A percentile compares a stretch with the other conserved stretches of the same genome.
phyloP scores from a whole-genome alignment of 1,140 invertebrate species.

The Sitobion miscanthi region DNA sequence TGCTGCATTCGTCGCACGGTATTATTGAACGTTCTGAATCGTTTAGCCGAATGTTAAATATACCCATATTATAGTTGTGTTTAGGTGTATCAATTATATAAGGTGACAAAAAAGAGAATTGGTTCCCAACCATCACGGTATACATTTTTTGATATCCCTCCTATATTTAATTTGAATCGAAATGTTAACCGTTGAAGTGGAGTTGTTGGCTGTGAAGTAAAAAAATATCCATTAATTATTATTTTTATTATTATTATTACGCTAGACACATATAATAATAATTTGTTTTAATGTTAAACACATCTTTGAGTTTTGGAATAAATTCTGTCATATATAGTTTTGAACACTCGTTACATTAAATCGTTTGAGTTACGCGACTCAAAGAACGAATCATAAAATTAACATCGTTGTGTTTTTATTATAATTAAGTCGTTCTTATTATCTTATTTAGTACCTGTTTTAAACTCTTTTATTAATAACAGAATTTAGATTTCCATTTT shows the following conservation, averaged over 20 bases:
- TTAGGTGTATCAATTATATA: neutral
- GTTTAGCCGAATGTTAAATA: conserved; percentile 22
- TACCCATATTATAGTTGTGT: neutral
- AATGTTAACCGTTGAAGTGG: neutral
- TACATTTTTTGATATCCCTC: neutral
- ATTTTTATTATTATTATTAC: neutral
- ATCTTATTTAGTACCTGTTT: neutral
- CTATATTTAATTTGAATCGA: neutral
- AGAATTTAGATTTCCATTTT: neutral
- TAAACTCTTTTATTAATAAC: conserved; percentile 17
- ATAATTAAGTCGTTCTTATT: neutral
- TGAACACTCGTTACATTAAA: neutral
- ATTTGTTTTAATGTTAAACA: neutral
- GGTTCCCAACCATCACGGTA: neutral
- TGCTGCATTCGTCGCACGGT: neutral
- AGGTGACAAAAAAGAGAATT: neutral
- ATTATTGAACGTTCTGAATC: conserved; percentile 31
- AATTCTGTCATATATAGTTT: neutral
- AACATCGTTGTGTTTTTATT: neutral
- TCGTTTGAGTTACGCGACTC: neutral
- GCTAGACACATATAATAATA: neutral
- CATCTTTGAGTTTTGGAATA: neutral
- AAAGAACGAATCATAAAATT: conserved; percentile 5
- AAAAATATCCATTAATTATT: neutral
- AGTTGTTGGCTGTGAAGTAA: neutral